A percentile compares a stretch with the other conserved stretches of the same genome.
Evolutionary conservation across 2,797 vertebrate genomes (phyloP).

Genomic region (Paguma larvata): DNA sequence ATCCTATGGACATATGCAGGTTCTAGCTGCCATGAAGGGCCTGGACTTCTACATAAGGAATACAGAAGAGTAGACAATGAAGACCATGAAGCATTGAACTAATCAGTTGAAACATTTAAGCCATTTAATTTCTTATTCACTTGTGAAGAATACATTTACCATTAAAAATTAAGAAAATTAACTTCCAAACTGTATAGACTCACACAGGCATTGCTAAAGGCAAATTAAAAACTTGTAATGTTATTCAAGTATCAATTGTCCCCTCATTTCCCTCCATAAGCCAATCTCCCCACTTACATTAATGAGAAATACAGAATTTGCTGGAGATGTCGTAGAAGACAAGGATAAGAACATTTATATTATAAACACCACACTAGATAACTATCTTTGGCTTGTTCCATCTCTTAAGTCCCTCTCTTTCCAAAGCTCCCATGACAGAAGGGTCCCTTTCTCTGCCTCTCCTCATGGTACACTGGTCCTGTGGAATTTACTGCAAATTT

Average conservation of each 20-base stretch:
- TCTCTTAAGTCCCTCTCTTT: neutral
- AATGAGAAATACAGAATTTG: constrained; percentile 31
- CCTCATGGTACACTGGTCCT: neutral
- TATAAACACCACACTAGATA: neutral
- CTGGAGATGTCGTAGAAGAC: neutral
- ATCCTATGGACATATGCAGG: neutral
- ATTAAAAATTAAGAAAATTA: neutral
- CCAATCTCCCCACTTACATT: neutral
- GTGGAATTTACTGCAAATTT: neutral
- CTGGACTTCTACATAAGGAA: neutral
- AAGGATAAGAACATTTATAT: neutral
- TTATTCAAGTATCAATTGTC: neutral
- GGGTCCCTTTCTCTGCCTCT: neutral
- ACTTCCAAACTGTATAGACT: neutral
- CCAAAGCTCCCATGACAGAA: neutral
- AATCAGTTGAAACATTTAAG: constrained; percentile 8
- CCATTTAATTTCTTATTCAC: constrained; percentile 35
- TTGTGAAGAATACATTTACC: constrained; percentile 18
- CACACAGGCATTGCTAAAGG: neutral
- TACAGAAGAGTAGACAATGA: neutral
- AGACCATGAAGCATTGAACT: neutral
- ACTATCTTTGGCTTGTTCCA: neutral
- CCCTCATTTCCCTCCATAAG: neutral
- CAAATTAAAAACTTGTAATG: constrained; percentile 15
- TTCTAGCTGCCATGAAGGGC: neutral